Conservation (phyloP, 1,140 invertebrate species). For the Drosophila bocqueti region DNA sequence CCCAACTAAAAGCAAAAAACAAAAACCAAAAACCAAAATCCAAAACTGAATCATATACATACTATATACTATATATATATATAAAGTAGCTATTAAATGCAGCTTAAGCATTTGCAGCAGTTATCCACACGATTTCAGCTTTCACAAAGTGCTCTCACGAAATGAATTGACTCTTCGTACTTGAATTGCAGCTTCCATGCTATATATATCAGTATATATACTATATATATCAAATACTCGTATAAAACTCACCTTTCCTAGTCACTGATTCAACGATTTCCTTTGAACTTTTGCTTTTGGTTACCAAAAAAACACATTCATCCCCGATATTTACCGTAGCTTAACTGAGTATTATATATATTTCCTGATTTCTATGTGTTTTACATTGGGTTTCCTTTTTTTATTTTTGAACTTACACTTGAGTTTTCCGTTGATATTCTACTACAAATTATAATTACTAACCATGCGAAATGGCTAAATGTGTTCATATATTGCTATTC, state of each 20-base stretch:
- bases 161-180: constrained; percentile 51
- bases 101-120: constrained; percentile 75
- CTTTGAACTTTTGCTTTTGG: constrained; percentile 35
- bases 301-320: constrained; percentile 27
- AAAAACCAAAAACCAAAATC: constrained; percentile 3
- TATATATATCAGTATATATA: constrained; percentile 31
- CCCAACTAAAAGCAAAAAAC: constrained; percentile 17
- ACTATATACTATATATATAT: constrained; percentile 43
- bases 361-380: constrained; percentile 66
- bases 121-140: constrained; percentile 72
- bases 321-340: constrained; percentile 33
- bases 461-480: constrained; percentile 73
- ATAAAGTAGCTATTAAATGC: constrained; percentile 61
- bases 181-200: constrained; percentile 63
- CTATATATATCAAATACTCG: constrained; percentile 43
- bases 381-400: constrained; percentile 28
- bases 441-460: constrained; percentile 38
- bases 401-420: constrained; percentile 45
- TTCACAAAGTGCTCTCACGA: constrained; percentile 64
- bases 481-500: constrained; percentile 77
- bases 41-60: constrained; percentile 39
- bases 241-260: constrained; percentile 45
- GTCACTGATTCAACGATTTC: constrained; percentile 49
- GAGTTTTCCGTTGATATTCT: constrained; percentile 33
- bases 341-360: constrained; percentile 30